These are phyloP conservation scores for Hippolais icterina DNA, from an alignment of 2,113 vertebrate genomes.

Conservation along the genomic window DNA sequence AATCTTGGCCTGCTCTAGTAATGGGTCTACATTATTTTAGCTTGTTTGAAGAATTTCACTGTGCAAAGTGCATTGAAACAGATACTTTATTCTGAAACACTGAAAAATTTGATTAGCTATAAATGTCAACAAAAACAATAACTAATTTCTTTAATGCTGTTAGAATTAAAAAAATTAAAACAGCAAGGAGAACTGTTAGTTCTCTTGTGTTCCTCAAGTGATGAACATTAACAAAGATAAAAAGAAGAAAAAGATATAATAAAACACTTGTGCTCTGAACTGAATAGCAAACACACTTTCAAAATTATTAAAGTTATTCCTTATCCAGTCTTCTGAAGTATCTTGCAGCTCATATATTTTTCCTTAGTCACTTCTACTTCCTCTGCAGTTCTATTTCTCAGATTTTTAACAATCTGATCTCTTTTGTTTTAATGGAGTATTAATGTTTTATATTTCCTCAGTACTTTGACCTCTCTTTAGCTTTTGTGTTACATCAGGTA, in stretches of 20 bases:
- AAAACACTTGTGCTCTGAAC: neutral
- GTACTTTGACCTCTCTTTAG: neutral
- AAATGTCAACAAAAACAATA: slow-evolving; percentile 6
- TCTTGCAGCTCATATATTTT: neutral
- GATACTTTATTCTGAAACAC: neutral
- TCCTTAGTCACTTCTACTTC: neutral
- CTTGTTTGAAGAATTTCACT: neutral
- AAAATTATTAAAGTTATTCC: neutral
- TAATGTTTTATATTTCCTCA: neutral
- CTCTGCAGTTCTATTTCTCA: neutral
- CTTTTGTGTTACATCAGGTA: neutral
- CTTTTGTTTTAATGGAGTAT: neutral
- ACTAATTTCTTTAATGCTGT: slow-evolving; percentile 14
- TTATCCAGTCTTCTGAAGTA: neutral
- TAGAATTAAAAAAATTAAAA: neutral
- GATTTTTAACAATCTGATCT: neutral
- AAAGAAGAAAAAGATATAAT: neutral
- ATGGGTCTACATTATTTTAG: neutral
- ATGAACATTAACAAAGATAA: neutral
- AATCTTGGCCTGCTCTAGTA: neutral
- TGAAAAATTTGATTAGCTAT: neutral
- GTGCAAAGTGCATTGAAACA: neutral
- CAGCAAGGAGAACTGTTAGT: neutral
- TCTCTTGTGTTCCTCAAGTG: neutral
- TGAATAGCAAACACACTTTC: neutral